These are phyloP conservation scores for Mantis religiosa DNA, from an alignment of 2,888 invertebrate genomes.

Conservation along the genomic window DNA sequence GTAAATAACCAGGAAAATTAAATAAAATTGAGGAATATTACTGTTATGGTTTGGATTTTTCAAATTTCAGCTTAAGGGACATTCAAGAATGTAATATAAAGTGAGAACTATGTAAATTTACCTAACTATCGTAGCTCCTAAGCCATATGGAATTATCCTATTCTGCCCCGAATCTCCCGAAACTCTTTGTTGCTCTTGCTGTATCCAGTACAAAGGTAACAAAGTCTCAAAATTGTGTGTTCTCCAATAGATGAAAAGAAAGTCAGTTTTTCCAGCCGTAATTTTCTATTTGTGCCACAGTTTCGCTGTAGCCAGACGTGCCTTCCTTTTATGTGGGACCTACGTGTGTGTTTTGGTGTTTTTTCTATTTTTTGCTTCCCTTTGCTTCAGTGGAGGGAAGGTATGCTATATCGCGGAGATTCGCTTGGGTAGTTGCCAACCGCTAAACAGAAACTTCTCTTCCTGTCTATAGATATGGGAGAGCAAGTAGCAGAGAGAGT, in stretches of 20 bases:
- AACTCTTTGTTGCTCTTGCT: neutral
- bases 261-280: neutral
- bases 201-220: neutral
- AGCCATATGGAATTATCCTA: no score
- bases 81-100: no score
- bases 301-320: neutral
- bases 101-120: no score
- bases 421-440: neutral
- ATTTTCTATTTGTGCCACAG: neutral
- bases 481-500: neutral
- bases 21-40: no score
- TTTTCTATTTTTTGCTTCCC: neutral
- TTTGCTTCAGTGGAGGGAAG: neutral
- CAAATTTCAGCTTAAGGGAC: no score
- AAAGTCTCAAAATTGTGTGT: neutral
- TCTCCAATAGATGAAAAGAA: neutral
- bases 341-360: neutral
- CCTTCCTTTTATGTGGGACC: neutral
- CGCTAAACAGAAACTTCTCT: neutral
- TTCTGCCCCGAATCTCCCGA: no score
- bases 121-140: no score
- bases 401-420: neutral
- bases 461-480: neutral
- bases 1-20: no score
- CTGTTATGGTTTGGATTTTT: no score